These are phyloP conservation scores for Zaprionus ornatus DNA, from an alignment of 1,140 invertebrate genomes.

Conservation along the genomic window DNA sequence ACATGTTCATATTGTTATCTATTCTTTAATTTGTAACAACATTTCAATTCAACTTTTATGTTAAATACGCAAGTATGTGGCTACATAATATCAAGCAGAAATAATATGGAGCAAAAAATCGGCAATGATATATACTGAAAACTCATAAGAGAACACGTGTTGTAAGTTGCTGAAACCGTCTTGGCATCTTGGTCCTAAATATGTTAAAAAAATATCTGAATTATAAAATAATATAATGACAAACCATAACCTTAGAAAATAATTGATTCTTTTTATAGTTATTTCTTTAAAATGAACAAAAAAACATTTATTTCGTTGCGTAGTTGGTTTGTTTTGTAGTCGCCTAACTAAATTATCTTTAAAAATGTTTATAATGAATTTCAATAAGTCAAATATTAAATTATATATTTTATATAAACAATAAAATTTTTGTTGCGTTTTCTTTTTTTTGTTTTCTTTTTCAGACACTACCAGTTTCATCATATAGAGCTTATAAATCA, in stretches of 20 bases:
- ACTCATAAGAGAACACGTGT: neutral
- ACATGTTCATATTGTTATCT: slow-evolving; percentile 36
- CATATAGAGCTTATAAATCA: slow-evolving; percentile 52
- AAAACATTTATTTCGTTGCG: slow-evolving; percentile 68
- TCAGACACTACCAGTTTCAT: slow-evolving; percentile 34
- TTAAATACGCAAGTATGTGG: slow-evolving; percentile 3
- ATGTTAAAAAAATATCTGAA: slow-evolving; percentile 13
- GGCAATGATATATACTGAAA: neutral
- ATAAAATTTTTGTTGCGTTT: slow-evolving; percentile 21
- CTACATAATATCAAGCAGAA: neutral
- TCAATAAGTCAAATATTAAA: slow-evolving; percentile 25
- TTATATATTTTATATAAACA: slow-evolving; percentile 43
- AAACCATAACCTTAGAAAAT: slow-evolving; percentile 19
- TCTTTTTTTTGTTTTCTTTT: slow-evolving; percentile 19
- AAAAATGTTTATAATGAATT: slow-evolving; percentile 43
- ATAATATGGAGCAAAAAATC: neutral
- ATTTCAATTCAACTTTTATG: slow-evolving; percentile 57
- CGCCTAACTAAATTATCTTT: slow-evolving; percentile 61
- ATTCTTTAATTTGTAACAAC: slow-evolving; percentile 61
- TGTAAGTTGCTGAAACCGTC: slow-evolving; percentile 56
- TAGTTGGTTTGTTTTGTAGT: slow-evolving; percentile 28
- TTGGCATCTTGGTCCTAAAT: slow-evolving; percentile 61
- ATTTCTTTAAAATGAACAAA: slow-evolving; percentile 61
- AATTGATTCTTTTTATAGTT: slow-evolving; percentile 6
- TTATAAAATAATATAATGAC: neutral